Percentiles rank a stretch among this genome's conserved stretches.
Conservation (phyloP, 1,140 invertebrate genomes). For the Cotesia typhae region DNA sequence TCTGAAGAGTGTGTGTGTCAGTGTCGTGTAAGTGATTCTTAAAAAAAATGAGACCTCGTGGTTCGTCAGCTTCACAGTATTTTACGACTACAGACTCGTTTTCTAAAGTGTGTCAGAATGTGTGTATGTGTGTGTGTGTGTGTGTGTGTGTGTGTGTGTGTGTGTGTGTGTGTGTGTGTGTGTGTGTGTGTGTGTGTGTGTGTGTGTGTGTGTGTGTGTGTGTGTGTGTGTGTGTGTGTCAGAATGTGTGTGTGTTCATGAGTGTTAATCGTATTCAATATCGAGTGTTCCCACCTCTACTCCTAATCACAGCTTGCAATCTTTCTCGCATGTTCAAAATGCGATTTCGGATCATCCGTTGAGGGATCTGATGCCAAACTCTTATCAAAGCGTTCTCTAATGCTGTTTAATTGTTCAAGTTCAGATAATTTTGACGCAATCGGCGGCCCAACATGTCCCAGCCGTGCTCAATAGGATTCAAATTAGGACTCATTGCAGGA, state of each 20-base stretch:
- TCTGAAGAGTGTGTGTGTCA: no score
- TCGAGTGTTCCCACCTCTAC: constrained; percentile 12
- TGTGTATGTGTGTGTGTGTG: constrained; percentile 5
- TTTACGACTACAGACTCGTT: not conserved
- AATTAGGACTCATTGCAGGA: no score
- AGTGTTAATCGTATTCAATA: no score
- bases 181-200: no score
- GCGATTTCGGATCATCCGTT: constrained; percentile 14
- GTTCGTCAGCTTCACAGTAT: constrained; percentile 8
- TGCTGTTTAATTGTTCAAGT: constrained; percentile 43
- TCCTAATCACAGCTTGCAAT: constrained; percentile 10
- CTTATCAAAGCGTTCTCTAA: constrained; percentile 56
- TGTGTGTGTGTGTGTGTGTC: no score
- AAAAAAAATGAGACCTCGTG: not conserved
- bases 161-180: no score
- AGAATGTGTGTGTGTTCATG: no score
- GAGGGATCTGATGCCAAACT: constrained; percentile 23
- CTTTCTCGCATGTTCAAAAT: constrained; percentile 22
- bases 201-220: no score
- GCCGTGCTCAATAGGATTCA: no score
- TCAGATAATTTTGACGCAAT: no score
- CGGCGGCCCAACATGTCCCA: no score
- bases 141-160: not conserved
- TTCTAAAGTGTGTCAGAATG: constrained; percentile 1
- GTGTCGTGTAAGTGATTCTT: not conserved